phyloP scores from a whole-genome alignment of 2,797 vertebrate genomes.

The Trematomus bernacchii region DNA sequence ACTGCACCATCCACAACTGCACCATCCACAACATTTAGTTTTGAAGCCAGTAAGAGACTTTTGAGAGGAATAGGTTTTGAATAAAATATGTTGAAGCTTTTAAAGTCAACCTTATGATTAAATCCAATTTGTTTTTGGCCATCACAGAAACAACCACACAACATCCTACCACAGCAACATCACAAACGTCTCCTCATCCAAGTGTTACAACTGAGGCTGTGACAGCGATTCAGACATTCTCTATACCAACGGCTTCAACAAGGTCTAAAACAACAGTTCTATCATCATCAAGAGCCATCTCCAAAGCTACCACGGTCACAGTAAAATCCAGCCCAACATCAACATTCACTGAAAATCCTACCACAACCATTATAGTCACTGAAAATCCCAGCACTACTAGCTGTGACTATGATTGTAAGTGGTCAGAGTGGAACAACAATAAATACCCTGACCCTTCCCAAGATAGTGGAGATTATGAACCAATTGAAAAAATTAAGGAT shows the following conservation, averaged over 20 bases:
- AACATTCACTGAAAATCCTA: background rate
- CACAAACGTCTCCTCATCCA: background rate
- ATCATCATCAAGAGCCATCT: no score
- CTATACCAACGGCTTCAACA: background rate
- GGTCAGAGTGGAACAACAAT: no score
- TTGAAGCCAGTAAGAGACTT: constrained; percentile 44
- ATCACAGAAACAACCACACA: background rate
- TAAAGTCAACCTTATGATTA: background rate
- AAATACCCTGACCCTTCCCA: no score
- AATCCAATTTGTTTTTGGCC: background rate
- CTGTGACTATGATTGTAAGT: no score
- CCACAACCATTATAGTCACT: no score
- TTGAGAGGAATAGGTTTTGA: background rate
- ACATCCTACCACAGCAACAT: background rate
- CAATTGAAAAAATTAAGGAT: no score
- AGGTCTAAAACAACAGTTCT: background rate
- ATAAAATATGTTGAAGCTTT: background rate
- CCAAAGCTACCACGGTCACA: background rate
- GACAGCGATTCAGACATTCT: background rate
- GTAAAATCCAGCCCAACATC: background rate
- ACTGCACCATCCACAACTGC: no score
- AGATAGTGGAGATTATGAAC: no score
- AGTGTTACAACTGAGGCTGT: background rate
- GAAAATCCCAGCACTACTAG: background rate
- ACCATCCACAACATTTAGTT: constrained; percentile 63